Conservation (phyloP, 1,140 invertebrate species). For the Whitmania pigra region DNA sequence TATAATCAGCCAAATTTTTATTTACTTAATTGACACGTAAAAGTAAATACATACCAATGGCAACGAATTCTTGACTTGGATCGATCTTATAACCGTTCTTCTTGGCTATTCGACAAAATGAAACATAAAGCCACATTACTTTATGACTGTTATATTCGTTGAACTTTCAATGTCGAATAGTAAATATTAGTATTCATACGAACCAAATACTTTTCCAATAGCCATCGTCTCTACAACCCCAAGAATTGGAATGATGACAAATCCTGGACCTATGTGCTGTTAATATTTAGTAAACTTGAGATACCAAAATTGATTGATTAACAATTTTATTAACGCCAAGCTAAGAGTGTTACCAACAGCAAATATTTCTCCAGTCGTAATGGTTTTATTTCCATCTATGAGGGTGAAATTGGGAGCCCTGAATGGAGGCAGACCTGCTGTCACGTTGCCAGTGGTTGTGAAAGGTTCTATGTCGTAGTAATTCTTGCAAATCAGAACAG, state of each 20-base stretch:
- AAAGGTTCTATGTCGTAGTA: conserved; percentile 28
- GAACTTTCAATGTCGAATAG: neutral
- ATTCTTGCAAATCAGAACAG: conserved; percentile 29
- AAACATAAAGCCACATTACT: neutral
- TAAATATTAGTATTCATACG: conserved; percentile 14
- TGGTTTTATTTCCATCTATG: conserved; percentile 16
- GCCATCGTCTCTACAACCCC: conserved; percentile 41
- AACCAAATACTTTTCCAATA: conserved; percentile 42
- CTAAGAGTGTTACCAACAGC: conserved; percentile 2
- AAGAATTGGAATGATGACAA: conserved; percentile 38
- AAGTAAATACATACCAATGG: conserved; percentile 29
- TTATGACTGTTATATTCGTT: neutral
- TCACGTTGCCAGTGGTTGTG: conserved; percentile 35
- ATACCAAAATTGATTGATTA: too few species aligned
- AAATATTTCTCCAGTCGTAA: conserved; percentile 16
- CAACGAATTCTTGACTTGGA: conserved; percentile 39
- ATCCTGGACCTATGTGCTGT: conserved; percentile 38
- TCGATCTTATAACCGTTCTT: conserved; percentile 39
- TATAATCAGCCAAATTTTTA: too few species aligned
- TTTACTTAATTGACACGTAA: too few species aligned
- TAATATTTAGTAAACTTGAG: conserved; percentile 6
- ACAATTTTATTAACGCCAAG: too few species aligned
- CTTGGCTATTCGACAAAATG: conserved; percentile 31
- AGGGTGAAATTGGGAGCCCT: conserved; percentile 31
- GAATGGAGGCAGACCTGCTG: conserved; percentile 36